Base-by-base conservation (phyloP, 2,888 invertebrate species). In the Liopterus haemorrhoidalis region DNA sequence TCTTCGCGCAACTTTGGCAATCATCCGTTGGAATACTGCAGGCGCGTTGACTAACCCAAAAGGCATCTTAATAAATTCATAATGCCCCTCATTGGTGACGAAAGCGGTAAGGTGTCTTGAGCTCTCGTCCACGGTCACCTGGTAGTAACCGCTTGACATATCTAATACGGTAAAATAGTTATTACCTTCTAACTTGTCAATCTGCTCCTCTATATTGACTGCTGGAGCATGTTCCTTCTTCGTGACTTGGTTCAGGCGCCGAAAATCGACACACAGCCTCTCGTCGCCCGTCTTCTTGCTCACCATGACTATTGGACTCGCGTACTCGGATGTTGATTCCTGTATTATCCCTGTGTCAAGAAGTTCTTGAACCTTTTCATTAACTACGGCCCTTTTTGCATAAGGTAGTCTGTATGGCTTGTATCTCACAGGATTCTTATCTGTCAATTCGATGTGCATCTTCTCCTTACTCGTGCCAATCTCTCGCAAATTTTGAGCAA, bases 21-120 rank as follows among this genome's bases (percentile, higher is more conserved):
- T 20, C 14, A 49, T 45, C 38, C 53, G 31, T 38, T 54, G 51
- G 32, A 53, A 53, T 11, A 53, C 52, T 8, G 51, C 50, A 19
- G 50, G 50, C 3, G 51, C 21, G 2, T 32, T 44, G 37, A 52
- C 47, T 24, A 53, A 31, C 3, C 54, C 48, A 40, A 50, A 53
- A 8, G 54, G 52, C 25, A 51, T 21, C 14, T 46, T 46, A 9
- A 24, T 33, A 42, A 47, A 53, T 25, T 48, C 40, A 22, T 18
- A 54, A n/a, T n/a, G n/a, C n/a, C n/a, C n/a, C n/a, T n/a, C n/a
- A n/a, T n/a, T n/a, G n/a, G n/a, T n/a, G n/a, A 49, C 8, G 48
- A 49, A 41, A 45, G 47, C 31, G 6, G 46, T 49, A 25, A 49
- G 52, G 19, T 46, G 41, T 30, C 32, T 46, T 19, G 51, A 49